A percentile compares a stretch with the other conserved stretches of the same genome.
These are phyloP conservation scores for Cliona cf. orientalis DNA, from an alignment of 37 sponge, comb jelly and placozoan genomes.

Conservation along the genomic window DNA sequence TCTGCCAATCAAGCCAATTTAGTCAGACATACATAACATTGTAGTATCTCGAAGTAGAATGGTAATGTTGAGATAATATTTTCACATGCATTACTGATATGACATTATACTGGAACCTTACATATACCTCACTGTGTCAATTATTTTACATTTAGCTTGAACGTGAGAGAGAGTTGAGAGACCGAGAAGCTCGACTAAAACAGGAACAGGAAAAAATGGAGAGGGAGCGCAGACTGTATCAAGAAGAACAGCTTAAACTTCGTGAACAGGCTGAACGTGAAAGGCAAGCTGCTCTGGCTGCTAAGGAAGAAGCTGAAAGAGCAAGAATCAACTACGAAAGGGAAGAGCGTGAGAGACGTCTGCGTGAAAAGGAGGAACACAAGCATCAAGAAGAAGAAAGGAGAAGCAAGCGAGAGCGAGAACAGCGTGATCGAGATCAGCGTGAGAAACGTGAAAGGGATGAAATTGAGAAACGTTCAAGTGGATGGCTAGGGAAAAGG, in stretches of 20 bases:
- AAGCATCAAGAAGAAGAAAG: conserved; percentile 17
- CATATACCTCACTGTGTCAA: no score
- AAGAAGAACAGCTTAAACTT: conserved; percentile 27
- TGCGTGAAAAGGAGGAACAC: conserved; percentile 38
- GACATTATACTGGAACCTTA: no score
- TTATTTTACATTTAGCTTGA: not conserved
- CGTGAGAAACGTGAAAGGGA: conserved; percentile 34
- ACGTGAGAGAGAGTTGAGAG: conserved; percentile 45
- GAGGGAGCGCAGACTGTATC: conserved; percentile 17
- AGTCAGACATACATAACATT: no score
- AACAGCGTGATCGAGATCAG: conserved; percentile 14
- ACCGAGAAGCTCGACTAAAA: conserved; percentile 30
- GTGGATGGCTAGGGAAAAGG: conserved; percentile 39
- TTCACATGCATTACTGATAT: no score
- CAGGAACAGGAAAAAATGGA: conserved; percentile 43
- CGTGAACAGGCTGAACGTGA: conserved; percentile 21
- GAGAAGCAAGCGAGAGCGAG: not conserved
- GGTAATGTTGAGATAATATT: no score
- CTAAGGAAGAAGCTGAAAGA: conserved; percentile 1
- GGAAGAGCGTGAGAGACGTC: conserved; percentile 34
- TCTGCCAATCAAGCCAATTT: no score
- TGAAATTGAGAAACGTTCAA: conserved; percentile 9
- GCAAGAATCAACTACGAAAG: conserved; percentile 12
- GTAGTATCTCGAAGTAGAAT: no score
- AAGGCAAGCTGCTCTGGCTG: no score